These are phyloP conservation scores for Nothoprocta pentlandii DNA, from an alignment of 2,113 vertebrate genomes.

Conservation along the genomic window DNA sequence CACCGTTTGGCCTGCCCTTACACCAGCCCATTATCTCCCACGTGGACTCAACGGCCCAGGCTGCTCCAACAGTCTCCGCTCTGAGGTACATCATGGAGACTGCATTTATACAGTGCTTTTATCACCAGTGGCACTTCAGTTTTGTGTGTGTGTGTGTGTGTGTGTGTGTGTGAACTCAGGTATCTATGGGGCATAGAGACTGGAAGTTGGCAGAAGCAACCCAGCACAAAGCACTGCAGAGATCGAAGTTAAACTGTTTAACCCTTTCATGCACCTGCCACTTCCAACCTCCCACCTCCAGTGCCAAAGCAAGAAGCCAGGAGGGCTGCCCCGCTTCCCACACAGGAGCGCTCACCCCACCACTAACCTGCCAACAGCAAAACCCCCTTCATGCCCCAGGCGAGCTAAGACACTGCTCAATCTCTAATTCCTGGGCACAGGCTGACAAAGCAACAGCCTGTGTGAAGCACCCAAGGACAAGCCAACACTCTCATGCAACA, in stretches of 20 bases:
- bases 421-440: not conserved
- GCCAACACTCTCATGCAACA: not conserved
- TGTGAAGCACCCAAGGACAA: not conserved
- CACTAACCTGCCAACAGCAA: not conserved
- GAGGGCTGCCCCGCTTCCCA: not conserved
- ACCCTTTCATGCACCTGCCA: not conserved
- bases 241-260: not conserved
- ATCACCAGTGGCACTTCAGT: not conserved
- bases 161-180: not conserved
- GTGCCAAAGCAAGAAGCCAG: not conserved
- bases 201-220: not conserved
- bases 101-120: not conserved
- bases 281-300: not conserved
- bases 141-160: not conserved
- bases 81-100: slow-evolving; percentile 15
- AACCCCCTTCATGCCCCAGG: not conserved
- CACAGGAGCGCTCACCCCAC: rapidly evolving
- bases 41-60: not conserved
- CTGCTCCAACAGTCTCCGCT: not conserved
- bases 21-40: not conserved
- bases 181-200: not conserved
- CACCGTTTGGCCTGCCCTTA: not conserved
- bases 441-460: not conserved
- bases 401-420: not conserved
- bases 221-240: not conserved